phyloP scores from a whole-genome alignment of 2,113 vertebrate species.

The Delphinus delphis region DNA sequence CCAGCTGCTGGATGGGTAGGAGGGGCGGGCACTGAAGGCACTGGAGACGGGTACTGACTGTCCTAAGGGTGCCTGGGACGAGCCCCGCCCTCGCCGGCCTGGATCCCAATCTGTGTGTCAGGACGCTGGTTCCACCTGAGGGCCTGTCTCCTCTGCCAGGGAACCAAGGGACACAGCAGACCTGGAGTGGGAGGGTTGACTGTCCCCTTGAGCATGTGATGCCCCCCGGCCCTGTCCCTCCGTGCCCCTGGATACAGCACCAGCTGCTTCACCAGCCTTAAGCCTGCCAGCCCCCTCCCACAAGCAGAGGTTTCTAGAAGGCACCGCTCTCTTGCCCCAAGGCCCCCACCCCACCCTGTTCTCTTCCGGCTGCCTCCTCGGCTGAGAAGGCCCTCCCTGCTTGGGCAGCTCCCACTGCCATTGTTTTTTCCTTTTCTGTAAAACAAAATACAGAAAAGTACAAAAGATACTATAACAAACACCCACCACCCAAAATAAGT shows the following conservation, averaged over 20 bases:
- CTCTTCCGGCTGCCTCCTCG: accelerated
- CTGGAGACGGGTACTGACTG: accelerated
- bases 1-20: neutral
- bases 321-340: neutral
- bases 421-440: neutral
- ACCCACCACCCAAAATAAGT: accelerated
- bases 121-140: accelerated
- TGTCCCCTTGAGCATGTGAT: neutral
- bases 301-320: neutral
- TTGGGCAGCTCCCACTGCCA: neutral
- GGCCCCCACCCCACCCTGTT: accelerated
- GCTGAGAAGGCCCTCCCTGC: neutral
- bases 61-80: neutral
- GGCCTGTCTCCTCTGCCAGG: neutral
- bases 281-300: neutral
- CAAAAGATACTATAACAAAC: neutral
- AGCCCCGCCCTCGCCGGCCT: neutral
- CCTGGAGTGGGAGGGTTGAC: neutral
- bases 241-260: neutral
- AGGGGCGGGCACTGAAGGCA: accelerated
- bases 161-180: neutral
- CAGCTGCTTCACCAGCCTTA: neutral
- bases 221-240: neutral
- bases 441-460: constrained; percentile 10
- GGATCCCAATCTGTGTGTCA: neutral